Evolutionary conservation across 2,113 vertebrate species (phyloP), one percentile per base, ranked within the genome.

Genomic region (Halcyon senegalensis): DNA sequence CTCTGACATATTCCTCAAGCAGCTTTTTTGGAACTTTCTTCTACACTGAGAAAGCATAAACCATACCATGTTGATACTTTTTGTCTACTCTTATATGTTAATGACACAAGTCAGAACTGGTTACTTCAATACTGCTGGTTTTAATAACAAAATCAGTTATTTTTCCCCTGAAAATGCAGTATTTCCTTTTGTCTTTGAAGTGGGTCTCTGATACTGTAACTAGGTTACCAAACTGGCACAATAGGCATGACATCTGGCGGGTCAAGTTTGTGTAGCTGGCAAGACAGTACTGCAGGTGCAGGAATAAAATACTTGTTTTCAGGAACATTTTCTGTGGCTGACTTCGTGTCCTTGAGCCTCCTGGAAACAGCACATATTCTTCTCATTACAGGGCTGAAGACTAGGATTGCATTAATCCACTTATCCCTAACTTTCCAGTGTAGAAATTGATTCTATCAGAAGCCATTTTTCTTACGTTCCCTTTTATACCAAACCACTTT

Each of bases 231-330:
- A 81, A 64, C 0, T 91, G 86, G 76, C 56, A 78, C 48, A 62
- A 67, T 9, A 83, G 92, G 8, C 58, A 77, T 74, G 89, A 68
- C 77, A 95, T 73, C 88, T 96, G 93, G 13, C 46, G 72, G 53
- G 64, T 53, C 72, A 79, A 92, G 50, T 37, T 79, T 89, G 50
- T 7, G 3, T 77, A 8, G 91, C 55, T 95, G 92, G 83, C 59
- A 90, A 94, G 80, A 87, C 63, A 41, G 20, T 43, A 33, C 24
- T 93, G 88, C 92, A 91, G 92, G 76, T 91, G 95, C 59, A 90
- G 55, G 27, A 91, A 72, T 75, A 64, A 92, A 93, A 77, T 59
- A 43, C 41, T 95, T 70, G n/a, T 80, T 82, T 92, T 91, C 27
- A 80, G 63, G 77, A 93, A 73, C 13, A 14, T 87, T 93, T 92